phyloP scores from a whole-genome alignment of 2,113 vertebrate species.

The Corythaixoides concolor region DNA sequence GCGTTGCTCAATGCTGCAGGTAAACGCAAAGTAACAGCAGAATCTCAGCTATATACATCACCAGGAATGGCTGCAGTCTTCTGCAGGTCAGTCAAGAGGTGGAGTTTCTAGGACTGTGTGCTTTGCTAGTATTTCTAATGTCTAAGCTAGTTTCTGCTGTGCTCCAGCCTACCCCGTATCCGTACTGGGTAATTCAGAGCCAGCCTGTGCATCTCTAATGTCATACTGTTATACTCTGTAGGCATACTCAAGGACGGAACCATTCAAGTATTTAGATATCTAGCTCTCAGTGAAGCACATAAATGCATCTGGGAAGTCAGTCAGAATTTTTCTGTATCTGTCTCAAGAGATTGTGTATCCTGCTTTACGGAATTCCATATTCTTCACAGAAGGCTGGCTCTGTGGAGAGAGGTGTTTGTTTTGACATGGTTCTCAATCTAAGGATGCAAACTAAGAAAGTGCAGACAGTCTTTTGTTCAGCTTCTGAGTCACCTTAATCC shows the following conservation, averaged over 20 bases:
- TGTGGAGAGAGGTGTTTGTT: not conserved
- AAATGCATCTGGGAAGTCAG: not conserved
- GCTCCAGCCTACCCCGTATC: not conserved
- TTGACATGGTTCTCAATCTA: not conserved
- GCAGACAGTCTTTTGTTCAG: not conserved
- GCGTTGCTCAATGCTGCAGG: not conserved
- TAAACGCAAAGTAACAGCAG: not conserved
- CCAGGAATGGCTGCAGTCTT: not conserved
- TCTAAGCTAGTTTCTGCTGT: not conserved
- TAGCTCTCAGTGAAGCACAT: not conserved
- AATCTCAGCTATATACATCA: not conserved
- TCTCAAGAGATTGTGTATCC: not conserved
- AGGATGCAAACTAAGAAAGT: not conserved
- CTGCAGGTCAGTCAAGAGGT: not conserved
- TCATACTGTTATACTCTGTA: fast-evolving
- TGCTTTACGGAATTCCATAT: not conserved
- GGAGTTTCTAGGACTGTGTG: not conserved
- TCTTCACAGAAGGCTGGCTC: not conserved
- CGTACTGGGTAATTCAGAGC: not conserved
- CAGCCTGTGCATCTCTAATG: not conserved
- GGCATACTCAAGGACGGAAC: not conserved
- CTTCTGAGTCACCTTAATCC: not conserved
- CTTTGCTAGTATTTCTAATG: not conserved
- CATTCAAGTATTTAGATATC: not conserved
- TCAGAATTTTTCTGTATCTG: not conserved